Conservation (phyloP, 2,888 invertebrate genomes). For the Lithosia quadra region DNA sequence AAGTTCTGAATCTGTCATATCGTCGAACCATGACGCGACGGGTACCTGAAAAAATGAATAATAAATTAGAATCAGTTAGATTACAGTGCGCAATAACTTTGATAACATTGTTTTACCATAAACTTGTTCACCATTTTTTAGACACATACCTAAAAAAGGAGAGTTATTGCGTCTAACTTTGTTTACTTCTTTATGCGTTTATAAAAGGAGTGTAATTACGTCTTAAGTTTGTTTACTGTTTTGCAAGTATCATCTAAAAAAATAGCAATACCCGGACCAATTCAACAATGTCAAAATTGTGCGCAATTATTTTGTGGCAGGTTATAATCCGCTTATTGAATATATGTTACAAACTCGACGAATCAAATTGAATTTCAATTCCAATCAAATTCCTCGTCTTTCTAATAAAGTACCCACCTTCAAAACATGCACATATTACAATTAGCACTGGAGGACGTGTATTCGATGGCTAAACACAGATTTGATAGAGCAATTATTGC, state of each 20-base stretch:
- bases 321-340: neutral
- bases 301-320: neutral
- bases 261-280: too few relatives aligned
- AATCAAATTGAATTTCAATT: too few relatives aligned
- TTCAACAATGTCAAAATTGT: neutral
- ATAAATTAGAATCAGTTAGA: neutral
- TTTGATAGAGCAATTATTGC: neutral
- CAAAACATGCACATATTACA: too few relatives aligned
- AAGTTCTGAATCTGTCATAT: constrained; percentile 98
- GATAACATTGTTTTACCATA: neutral
- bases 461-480: neutral
- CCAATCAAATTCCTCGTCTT: too few relatives aligned
- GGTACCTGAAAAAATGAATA: constrained; percentile 91
- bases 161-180: neutral
- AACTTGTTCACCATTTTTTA: neutral
- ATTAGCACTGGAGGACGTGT: too few relatives aligned
- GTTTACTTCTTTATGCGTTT: neutral
- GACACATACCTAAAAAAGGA: neutral
- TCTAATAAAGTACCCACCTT: too few relatives aligned
- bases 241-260: neutral
- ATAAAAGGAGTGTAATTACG: neutral
- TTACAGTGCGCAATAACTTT: neutral
- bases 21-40: constrained; percentile 99
- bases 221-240: neutral
- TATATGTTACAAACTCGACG: too few relatives aligned